These are phyloP conservation scores for Bombus ignitus DNA, from an alignment of 1,140 invertebrate species.

Conservation along the genomic window DNA sequence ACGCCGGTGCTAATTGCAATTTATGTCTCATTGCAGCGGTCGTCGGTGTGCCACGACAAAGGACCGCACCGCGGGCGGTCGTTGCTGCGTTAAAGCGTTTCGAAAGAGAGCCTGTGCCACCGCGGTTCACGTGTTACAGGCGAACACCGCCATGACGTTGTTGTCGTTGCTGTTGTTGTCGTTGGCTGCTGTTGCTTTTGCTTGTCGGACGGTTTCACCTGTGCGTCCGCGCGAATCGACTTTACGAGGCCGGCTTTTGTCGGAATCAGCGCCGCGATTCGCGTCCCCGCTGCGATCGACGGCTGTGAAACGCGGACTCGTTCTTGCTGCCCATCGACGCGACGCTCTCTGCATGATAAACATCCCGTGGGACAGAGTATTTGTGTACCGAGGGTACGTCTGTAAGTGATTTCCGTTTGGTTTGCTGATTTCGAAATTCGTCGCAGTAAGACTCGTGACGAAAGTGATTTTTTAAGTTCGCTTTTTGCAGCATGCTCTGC, in stretches of 20 bases:
- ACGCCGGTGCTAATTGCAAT: slow-evolving; percentile 78
- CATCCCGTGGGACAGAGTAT: background rate
- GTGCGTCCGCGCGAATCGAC: slow-evolving; percentile 2
- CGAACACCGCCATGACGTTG: background rate
- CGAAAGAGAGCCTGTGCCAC: slow-evolving; percentile 50
- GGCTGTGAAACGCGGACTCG: background rate
- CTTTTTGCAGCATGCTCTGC: background rate
- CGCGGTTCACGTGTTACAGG: slow-evolving; percentile 21
- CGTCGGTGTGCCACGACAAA: slow-evolving; percentile 74
- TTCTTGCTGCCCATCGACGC: slow-evolving; percentile 2
- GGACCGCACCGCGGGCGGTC: slow-evolving; percentile 70
- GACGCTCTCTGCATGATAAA: slow-evolving; percentile 8
- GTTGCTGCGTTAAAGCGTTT: slow-evolving; percentile 75
- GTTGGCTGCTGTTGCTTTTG: background rate
- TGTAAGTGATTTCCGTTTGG: background rate
- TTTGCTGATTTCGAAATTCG: background rate
- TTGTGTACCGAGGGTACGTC: background rate
- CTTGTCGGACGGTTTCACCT: slow-evolving; percentile 4
- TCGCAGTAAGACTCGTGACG: background rate
- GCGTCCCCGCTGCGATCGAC: slow-evolving; percentile 7
- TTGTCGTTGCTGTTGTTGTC: background rate
- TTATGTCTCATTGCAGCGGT: slow-evolving; percentile 79
- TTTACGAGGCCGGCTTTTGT: slow-evolving; percentile 28
- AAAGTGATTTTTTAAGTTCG: background rate
- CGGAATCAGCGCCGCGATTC: slow-evolving; percentile 26